These are phyloP conservation scores for Oithona nana DNA, from an alignment of 2,888 invertebrate species.

Conservation along the genomic window DNA sequence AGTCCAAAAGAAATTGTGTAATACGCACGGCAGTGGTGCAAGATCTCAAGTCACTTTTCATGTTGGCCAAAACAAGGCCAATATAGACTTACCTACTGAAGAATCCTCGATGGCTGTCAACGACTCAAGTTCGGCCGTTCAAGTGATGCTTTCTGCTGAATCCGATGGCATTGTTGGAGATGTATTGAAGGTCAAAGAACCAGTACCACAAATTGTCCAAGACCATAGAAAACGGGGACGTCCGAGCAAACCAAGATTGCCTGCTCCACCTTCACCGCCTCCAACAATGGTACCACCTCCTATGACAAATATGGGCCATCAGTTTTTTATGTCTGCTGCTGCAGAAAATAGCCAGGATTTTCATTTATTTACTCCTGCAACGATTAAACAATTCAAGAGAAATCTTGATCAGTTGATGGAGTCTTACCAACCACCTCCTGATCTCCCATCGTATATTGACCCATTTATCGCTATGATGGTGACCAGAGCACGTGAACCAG, in stretches of 20 bases:
- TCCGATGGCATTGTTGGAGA: conserved; percentile 6
- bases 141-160: background rate
- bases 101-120: background rate
- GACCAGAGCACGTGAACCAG: background rate
- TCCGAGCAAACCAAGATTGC: background rate
- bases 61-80: background rate
- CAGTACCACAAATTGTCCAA: background rate
- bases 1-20: background rate
- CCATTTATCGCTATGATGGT: conserved; percentile 9
- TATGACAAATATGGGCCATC: background rate
- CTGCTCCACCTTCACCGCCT: background rate
- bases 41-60: background rate
- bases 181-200: background rate
- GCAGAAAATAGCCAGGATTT: background rate
- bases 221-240: background rate
- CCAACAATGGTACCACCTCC: background rate
- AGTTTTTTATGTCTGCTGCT: too few species aligned
- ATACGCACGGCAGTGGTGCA: background rate
- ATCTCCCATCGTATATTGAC: background rate
- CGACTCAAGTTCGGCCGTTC: background rate
- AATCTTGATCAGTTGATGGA: conserved; percentile 5
- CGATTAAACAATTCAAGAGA: background rate
- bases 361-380: background rate
- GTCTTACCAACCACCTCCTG: background rate
- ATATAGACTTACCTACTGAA: background rate